Evolutionary conservation across 1,140 invertebrate species (phyloP), one percentile per base, ranked within the genome.

Genomic region (Caenorhabditis briggsae): DNA sequence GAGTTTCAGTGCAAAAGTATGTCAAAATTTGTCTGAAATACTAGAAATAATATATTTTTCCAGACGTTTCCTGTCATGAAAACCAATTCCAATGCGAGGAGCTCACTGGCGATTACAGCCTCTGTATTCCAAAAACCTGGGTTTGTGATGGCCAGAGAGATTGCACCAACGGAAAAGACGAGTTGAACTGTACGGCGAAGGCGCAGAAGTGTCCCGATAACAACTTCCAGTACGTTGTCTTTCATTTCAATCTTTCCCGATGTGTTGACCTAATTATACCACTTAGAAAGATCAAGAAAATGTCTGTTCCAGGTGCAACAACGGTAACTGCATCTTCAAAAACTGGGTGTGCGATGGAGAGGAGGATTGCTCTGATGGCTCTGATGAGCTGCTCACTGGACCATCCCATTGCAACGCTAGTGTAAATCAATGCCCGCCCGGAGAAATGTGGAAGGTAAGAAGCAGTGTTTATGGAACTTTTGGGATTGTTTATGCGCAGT

Each of bases 271-370:
- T 84, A 78, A 33, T 55, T 64, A 48, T 41, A 23, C 46, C 25
- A 16, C 53, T 46, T 88, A 20, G 43, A 74, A 61, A 11, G 20
- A 48, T 20, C 8, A 11, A 46, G 61, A 82, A 65, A 59, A 23
- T 48, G 25, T 83, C 50, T 12, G 20, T 55, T 25, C 48, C 56
- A 86, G 88, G n/a, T 87, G 82, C 25, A 53, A 14, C 3, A 86
- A 89, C 46, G 59, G 84, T 20, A 41, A 74, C 65, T 98, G 97
- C 90, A 96, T 97, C 85, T 94, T 95, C 55, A 96, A 95, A 48
- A 94, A 95, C 84, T 94, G 96, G 88, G 95, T 95, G 88, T 98
- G 97, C 93, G 95, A 96, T 85, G 96, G 96, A 0, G 94, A 95
- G 56, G 91, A 94, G 6, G 96, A 98, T 88, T 98, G 96, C 91